Base-by-base conservation (phyloP, 2,113 vertebrate species). In the Larimichthys crocea region DNA sequence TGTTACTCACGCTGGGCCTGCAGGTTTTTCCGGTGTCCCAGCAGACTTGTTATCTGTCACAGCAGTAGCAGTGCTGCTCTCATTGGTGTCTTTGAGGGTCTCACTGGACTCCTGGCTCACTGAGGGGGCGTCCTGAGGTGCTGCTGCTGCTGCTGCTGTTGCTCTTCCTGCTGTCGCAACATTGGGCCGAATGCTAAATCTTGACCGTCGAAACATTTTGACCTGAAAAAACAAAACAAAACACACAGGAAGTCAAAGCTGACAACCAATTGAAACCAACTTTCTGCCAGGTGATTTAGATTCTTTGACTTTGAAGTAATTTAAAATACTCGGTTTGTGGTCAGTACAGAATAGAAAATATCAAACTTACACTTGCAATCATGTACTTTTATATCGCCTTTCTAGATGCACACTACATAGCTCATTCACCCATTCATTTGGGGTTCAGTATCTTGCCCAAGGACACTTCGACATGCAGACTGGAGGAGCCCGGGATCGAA, bases 151-250 rank as follows among this genome's bases (percentile, higher is more conserved):
- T 35, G 35, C 35, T 8, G 31, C 31, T 35, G 31, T 6, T 35
- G 31, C 82, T 80, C 95, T 93, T 1, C 91, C 93, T 1, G 72
- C 83, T 0, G 64, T 42, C 0, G 82, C 19, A 29, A 99, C 96
- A 46, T 97, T 98, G 19, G 97, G 97, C 78, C 96, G 96, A 78
- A 97, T 92, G 20, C 94, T 97, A 66, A 98, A 96, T 87, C 98
- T 96, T 10, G 97, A 96, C 60, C 97, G 95, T 46, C 97, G 97
- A 86, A 99, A 96, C 97, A 98, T 99, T 26, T 68, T 89, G 69
- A 53, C 72, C 94, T 95, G 60, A 50, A 26, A 26, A 26, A 26
- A 26, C 26, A 26, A 26, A 26, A 26, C 24, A 56, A 35, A 60
- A 69, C 7, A 64, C 4, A 62, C 5, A 24, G 2, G 1, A 48